Conservation (phyloP, 2,888 invertebrate genomes). For the Leptopilina myrica region DNA sequence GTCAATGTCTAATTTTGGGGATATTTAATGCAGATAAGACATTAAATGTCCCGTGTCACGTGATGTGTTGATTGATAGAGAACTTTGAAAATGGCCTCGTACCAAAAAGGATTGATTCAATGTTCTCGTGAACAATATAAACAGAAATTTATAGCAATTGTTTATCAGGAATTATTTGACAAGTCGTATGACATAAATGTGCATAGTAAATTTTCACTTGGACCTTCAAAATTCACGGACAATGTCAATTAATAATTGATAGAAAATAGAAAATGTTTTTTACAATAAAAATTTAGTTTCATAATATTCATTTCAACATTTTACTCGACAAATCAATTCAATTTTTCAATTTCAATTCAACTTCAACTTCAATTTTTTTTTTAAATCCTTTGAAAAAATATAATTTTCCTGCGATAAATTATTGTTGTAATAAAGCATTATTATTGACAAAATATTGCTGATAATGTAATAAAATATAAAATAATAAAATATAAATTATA, state of each 20-base stretch:
- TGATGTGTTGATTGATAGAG: conserved; percentile 23
- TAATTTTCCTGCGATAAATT: no score
- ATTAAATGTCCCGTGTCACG: conserved; percentile 12
- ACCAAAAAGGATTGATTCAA: conserved; percentile 30
- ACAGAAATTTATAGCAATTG: conserved; percentile 30
- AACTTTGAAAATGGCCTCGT: conserved; percentile 30
- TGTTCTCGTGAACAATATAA: conserved; percentile 7
- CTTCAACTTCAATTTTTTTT: no score
- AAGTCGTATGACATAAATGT: conserved; percentile 16
- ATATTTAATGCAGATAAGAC: conserved; percentile 21
- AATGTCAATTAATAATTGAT: conserved; percentile 4
- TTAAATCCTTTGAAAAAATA: no score
- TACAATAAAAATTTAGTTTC: no score
- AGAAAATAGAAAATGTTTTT: background rate
- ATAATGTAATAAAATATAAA: no score
- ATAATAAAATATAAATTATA: no score
- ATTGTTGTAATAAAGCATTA: no score
- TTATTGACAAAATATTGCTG: no score
- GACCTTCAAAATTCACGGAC: conserved; percentile 29
- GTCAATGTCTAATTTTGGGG: background rate
- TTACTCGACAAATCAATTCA: no score
- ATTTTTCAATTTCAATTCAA: no score
- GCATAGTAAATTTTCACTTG: conserved; percentile 23
- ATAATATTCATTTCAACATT: no score
- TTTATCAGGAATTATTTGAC: conserved; percentile 19